These are phyloP conservation scores for Squalus acanthias DNA, from an alignment of 2,797 vertebrate species.

Conservation along the genomic window DNA sequence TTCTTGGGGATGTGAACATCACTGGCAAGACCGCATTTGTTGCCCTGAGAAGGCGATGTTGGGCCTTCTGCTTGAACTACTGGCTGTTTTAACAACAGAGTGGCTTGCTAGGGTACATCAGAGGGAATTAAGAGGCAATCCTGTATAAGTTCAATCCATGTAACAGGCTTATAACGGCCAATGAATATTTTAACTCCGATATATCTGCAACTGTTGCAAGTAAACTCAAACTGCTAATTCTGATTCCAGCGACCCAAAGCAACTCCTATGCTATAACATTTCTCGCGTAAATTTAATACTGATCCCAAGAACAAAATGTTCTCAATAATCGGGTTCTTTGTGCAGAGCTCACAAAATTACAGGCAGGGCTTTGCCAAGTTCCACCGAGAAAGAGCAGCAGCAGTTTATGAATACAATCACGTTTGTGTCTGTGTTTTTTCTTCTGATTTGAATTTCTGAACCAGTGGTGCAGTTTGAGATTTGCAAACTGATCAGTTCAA, in stretches of 20 bases:
- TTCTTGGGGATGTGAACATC: background rate
- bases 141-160: background rate
- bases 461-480: background rate
- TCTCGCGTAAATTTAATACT: background rate
- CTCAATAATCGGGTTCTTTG: background rate
- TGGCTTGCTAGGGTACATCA: background rate
- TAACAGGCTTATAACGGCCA: background rate
- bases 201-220: background rate
- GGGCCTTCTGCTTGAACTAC: background rate
- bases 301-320: slow-evolving; percentile 21
- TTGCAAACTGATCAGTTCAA: background rate
- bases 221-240: background rate
- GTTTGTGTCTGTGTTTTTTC: background rate
- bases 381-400: slow-evolving; percentile 12
- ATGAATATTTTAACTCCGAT: background rate
- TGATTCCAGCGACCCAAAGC: background rate
- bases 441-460: background rate
- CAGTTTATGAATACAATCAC: background rate
- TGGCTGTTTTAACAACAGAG: background rate
- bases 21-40: background rate
- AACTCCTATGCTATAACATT: background rate
- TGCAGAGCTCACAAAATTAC: background rate
- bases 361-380: background rate
- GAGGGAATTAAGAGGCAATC: background rate
- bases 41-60: background rate